A percentile compares a stretch with the other conserved stretches of the same genome.
Conservation (phyloP, 2,888 invertebrate genomes). For the Malthinus flaveolus region DNA sequence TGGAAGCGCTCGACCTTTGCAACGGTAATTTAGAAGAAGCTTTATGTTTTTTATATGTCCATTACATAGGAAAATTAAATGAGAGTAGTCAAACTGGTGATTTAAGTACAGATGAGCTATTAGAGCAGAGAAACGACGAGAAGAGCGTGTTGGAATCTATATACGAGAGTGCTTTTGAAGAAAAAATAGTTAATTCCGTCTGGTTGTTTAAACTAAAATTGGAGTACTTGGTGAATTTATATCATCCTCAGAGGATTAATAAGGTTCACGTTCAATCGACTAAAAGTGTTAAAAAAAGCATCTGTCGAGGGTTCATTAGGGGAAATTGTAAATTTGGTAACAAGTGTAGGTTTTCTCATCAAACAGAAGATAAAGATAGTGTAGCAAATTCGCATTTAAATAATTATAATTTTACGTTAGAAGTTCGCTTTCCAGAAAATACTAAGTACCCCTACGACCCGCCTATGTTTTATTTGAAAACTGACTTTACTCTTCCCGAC, state of each 20-base stretch:
- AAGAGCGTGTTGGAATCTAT: conserved; percentile 76
- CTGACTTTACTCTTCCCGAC: conserved; percentile 66
- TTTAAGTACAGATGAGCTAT: conserved; percentile 58
- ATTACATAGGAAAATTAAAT: conserved; percentile 64
- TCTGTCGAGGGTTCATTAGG: conserved; percentile 65
- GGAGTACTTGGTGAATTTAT: conserved; percentile 63
- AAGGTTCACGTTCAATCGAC: conserved; percentile 43
- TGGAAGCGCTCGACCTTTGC: conserved; percentile 71
- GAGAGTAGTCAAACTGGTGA: conserved; percentile 44
- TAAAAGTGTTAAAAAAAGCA: conserved; percentile 58
- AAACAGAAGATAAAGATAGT: conserved; percentile 54
- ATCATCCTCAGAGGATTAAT: conserved; percentile 55
- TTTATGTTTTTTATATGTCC: conserved; percentile 68
- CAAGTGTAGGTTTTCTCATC: conserved; percentile 76
- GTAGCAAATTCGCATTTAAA: conserved; percentile 48
- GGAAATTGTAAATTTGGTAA: conserved; percentile 74
- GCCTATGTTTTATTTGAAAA: conserved; percentile 71
- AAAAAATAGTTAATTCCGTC: conserved; percentile 68
- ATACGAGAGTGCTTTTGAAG: conserved; percentile 70
- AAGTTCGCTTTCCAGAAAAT: conserved; percentile 73
- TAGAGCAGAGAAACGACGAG: conserved; percentile 72
- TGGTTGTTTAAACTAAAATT: conserved; percentile 73
- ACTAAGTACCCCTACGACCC: conserved; percentile 75
- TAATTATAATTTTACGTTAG: conserved; percentile 64
- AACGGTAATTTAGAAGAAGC: conserved; percentile 72